Conservation (phyloP, 2,888 invertebrate species). For the Camptogramma bilineatum region DNA sequence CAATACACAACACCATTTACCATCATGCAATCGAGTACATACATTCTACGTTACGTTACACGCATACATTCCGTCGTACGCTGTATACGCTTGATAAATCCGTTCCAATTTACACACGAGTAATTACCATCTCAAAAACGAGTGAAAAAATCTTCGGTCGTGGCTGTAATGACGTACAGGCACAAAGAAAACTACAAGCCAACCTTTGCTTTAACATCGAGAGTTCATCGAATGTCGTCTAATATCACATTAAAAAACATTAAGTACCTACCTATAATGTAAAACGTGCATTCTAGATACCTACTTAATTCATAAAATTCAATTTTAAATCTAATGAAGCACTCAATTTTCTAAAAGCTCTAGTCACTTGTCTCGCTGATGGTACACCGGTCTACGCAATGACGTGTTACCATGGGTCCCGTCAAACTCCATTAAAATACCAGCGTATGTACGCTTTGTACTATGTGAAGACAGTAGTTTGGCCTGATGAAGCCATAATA, state of each 20-base stretch:
- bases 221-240: background rate
- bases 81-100: slow-evolving; percentile 69
- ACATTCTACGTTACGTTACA: slow-evolving; percentile 44
- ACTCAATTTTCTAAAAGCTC: background rate
- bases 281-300: background rate
- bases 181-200: slow-evolving; percentile 11
- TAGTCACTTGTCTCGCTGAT: slow-evolving; percentile 19
- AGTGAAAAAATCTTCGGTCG: slow-evolving; percentile 43
- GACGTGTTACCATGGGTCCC: slow-evolving; percentile 56
- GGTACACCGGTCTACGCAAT: slow-evolving; percentile 50
- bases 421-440: slow-evolving; percentile 74
- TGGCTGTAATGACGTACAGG: slow-evolving; percentile 53
- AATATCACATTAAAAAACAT: background rate
- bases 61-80: slow-evolving; percentile 50
- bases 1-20: slow-evolving; percentile 30
- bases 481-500: slow-evolving; percentile 44
- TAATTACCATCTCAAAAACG: slow-evolving; percentile 68
- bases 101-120: slow-evolving; percentile 76
- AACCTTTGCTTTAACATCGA: background rate
- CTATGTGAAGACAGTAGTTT: slow-evolving; percentile 38
- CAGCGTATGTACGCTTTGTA: slow-evolving; percentile 37
- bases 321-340: background rate
- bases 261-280: background rate
- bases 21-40: slow-evolving; percentile 32
- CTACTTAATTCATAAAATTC: background rate